Conservation (phyloP, 1,140 invertebrate species). For the Ctenoplectra terminalis region DNA sequence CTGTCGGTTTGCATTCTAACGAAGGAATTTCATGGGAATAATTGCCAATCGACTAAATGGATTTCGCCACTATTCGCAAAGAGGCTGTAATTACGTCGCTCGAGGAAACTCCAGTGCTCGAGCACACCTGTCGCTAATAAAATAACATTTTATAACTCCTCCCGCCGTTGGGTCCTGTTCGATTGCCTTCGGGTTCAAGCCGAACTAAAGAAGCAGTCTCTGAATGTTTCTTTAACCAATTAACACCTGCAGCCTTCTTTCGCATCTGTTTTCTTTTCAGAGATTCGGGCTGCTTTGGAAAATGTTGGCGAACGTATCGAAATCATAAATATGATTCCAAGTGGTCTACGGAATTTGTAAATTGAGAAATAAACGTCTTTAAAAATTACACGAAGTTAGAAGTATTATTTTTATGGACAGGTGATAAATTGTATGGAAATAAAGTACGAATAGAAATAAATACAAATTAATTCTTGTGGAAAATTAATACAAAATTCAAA, state of each 20-base stretch:
- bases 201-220: not conserved
- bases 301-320: not conserved
- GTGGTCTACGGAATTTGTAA: too few species aligned
- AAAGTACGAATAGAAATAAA: too few species aligned
- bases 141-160: constrained; percentile 42
- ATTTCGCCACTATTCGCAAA: constrained; percentile 38
- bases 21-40: constrained; percentile 37
- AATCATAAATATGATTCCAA: too few species aligned
- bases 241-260: not conserved
- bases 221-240: constrained; percentile 12
- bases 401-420: too few species aligned
- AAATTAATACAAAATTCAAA: too few species aligned
- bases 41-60: constrained; percentile 48
- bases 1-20: constrained; percentile 31
- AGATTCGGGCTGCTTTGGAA: not conserved
- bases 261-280: not conserved
- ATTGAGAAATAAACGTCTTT: too few species aligned
- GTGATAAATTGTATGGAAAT: too few species aligned
- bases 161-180: not conserved
- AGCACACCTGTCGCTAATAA: constrained; percentile 44
- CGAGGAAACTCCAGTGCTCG: constrained; percentile 12
- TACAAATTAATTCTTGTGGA: too few species aligned
- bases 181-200: not conserved
- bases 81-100: constrained; percentile 39
- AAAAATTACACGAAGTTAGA: too few species aligned